These are phyloP conservation scores for Corvus moneduloides DNA, from an alignment of 2,113 vertebrate genomes.

Conservation along the genomic window DNA sequence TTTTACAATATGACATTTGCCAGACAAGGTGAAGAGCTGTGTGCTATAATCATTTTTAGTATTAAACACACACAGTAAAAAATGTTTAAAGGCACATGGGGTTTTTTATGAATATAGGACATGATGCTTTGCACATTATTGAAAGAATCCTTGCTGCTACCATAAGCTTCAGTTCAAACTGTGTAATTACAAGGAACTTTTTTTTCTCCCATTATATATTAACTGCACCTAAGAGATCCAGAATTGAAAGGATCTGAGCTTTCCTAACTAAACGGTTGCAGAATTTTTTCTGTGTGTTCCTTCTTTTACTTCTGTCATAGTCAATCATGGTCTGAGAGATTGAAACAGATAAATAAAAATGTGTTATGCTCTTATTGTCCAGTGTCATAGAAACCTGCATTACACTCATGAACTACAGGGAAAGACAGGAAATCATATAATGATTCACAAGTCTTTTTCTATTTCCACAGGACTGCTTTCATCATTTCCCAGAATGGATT, in stretches of 20 bases:
- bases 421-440: background rate
- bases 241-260: background rate
- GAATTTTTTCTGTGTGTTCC: background rate
- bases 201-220: background rate
- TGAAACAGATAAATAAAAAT: background rate
- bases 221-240: background rate
- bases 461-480: background rate
- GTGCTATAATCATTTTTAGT: background rate
- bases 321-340: background rate
- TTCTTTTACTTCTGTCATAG: background rate
- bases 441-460: background rate
- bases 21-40: background rate
- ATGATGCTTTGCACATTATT: background rate
- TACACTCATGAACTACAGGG: background rate
- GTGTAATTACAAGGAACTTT: background rate
- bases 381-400: background rate
- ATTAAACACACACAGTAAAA: slow-evolving; percentile 23
- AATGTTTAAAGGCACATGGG: background rate
- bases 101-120: background rate
- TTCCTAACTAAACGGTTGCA: background rate
- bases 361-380: background rate
- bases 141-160: background rate
- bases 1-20: background rate
- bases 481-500: background rate
- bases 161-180: background rate